These are phyloP conservation scores for Chanos chanos DNA, from an alignment of 2,797 vertebrate genomes.

Conservation along the genomic window DNA sequence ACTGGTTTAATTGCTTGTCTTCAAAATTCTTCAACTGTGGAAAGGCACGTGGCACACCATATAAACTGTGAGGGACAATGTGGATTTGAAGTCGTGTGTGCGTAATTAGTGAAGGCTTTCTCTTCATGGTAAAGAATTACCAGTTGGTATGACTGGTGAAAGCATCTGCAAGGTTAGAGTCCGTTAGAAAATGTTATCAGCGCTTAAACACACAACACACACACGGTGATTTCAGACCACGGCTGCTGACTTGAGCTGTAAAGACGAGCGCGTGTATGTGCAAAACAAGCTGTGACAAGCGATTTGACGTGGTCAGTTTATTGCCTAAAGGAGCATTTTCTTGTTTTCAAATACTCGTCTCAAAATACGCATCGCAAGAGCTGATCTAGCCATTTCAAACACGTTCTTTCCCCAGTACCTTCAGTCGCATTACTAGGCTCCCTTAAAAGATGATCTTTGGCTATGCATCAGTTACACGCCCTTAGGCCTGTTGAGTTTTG, in stretches of 20 bases:
- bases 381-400: too few relatives aligned
- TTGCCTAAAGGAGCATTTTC: constrained; percentile 18
- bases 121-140: too few relatives aligned
- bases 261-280: not conserved
- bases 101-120: too few relatives aligned
- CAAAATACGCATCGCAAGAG: not conserved
- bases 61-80: too few relatives aligned
- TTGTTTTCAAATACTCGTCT: constrained; percentile 13
- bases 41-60: too few relatives aligned
- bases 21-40: too few relatives aligned
- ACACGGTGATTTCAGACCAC: not conserved
- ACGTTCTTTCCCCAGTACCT: too few relatives aligned
- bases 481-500: not conserved
- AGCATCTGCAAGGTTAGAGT: not conserved
- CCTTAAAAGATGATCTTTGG: not conserved
- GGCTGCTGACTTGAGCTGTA: not conserved
- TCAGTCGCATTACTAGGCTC: not conserved
- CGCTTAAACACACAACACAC: not conserved
- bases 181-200: not conserved
- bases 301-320: constrained; percentile 28
- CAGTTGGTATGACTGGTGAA: not conserved
- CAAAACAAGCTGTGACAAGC: constrained; percentile 26
- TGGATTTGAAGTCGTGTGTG: too few relatives aligned
- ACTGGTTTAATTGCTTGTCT: too few relatives aligned
- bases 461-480: not conserved